These are phyloP conservation scores for Alces alces DNA, from an alignment of 2,113 vertebrate species.

Conservation along the genomic window DNA sequence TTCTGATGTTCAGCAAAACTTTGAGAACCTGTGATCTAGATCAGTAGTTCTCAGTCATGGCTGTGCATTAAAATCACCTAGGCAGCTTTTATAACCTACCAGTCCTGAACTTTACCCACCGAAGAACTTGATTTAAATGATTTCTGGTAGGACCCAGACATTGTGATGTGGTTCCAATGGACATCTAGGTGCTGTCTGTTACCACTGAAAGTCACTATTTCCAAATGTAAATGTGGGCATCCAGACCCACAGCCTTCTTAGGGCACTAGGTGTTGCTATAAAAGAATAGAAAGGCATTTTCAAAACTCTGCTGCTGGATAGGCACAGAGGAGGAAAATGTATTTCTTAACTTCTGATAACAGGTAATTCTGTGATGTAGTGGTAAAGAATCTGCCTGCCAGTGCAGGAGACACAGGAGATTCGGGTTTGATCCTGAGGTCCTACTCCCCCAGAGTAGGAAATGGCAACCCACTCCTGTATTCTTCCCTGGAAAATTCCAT, in stretches of 20 bases:
- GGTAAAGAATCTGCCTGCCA: neutral
- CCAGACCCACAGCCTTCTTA: neutral
- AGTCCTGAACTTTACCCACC: neutral
- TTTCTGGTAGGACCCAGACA: neutral
- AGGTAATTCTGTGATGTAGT: neutral
- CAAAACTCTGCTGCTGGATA: neutral
- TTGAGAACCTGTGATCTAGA: neutral
- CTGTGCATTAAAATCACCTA: neutral
- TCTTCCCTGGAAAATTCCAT: neutral
- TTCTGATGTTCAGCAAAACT: neutral
- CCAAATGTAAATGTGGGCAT: neutral
- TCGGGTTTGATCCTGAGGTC: neutral
- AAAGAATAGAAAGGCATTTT: neutral
- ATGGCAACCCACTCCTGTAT: neutral
- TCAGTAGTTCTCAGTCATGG: neutral
- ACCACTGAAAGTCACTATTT: neutral
- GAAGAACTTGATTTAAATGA: neutral
- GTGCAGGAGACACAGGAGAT: neutral
- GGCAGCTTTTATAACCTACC: neutral
- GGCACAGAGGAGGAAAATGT: neutral
- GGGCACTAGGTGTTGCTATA: constrained; percentile 20
- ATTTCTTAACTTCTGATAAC: neutral
- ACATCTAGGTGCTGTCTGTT: neutral
- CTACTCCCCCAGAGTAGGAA: neutral
- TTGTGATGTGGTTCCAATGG: neutral